These are phyloP conservation scores for Rhagium mordax DNA, from an alignment of 2,888 invertebrate genomes.

Conservation along the genomic window DNA sequence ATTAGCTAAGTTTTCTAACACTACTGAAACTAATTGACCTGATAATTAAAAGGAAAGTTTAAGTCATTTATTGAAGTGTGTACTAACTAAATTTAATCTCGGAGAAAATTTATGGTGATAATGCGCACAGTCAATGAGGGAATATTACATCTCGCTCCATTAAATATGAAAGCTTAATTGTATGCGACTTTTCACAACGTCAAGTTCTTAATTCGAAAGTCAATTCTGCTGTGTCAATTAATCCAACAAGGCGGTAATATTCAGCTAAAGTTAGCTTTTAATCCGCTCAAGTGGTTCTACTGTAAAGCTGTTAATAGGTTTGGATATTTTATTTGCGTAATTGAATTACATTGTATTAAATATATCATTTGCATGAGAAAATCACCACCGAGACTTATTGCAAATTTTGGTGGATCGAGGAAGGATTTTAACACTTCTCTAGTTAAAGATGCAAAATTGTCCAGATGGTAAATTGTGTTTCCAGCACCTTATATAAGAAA, in stretches of 20 bases:
- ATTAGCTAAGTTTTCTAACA: neutral
- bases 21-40: neutral
- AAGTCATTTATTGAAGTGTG: neutral
- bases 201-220: neutral
- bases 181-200: neutral
- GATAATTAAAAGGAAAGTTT: neutral
- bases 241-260: neutral
- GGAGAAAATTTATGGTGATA: neutral
- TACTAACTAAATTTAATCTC: neutral
- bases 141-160: neutral
- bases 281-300: too few species aligned
- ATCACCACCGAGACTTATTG: too few species aligned
- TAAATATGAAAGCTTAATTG: neutral
- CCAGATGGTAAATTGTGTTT: too few species aligned
- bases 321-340: neutral
- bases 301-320: neutral
- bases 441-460: too few species aligned
- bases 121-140: neutral
- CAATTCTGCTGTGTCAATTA: neutral
- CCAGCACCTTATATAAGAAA: too few species aligned
- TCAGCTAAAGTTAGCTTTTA: neutral
- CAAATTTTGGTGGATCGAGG: too few species aligned
- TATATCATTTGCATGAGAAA: too few species aligned
- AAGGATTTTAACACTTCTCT: too few species aligned
- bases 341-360: too few species aligned